Percentiles rank a stretch among this genome's conserved stretches.
phyloP scores from a whole-genome alignment of 2,113 vertebrate species.

The Pterocles burchelli region DNA sequence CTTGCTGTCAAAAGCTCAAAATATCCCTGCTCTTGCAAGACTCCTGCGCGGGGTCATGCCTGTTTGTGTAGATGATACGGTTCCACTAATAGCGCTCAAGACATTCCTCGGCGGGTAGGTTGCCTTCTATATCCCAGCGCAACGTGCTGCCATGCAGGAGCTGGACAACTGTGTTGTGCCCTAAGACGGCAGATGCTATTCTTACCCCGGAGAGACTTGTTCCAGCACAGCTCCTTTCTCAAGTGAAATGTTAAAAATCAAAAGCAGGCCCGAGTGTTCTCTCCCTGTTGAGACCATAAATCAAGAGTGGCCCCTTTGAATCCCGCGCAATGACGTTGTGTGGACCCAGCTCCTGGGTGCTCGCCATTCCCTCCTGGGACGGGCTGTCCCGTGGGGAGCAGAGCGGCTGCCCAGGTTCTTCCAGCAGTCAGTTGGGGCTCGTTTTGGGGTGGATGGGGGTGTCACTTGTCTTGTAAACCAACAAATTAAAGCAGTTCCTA shows the following conservation, averaged over 20 bases:
- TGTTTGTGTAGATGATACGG: background rate
- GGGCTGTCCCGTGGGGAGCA: background rate
- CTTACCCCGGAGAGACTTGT: slow-evolving; percentile 14
- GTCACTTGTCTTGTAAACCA: background rate
- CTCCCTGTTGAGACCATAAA: background rate
- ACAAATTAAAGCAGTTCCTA: background rate
- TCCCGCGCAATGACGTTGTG: rapidly evolving
- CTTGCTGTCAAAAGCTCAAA: background rate
- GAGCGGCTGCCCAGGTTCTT: background rate
- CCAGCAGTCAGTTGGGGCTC: background rate
- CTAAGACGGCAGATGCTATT: slow-evolving; percentile 49
- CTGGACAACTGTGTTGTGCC: slow-evolving; percentile 22
- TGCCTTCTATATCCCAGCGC: background rate
- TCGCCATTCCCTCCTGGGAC: background rate
- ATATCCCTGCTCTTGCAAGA: slow-evolving; percentile 2
- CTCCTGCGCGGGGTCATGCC: background rate
- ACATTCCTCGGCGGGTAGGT: slow-evolving; percentile 58
- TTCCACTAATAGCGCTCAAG: slow-evolving; percentile 49
- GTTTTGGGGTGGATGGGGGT: background rate
- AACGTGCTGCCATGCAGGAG: background rate
- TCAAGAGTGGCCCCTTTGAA: background rate
- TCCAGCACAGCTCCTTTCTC: background rate
- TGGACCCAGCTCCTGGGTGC: background rate
- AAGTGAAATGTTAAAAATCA: background rate
- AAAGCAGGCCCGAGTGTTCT: background rate